Evolutionary conservation across 2,888 invertebrate genomes (phyloP), one percentile per base, ranked within the genome.

Genomic region (Nesidiocoris tenuis): DNA sequence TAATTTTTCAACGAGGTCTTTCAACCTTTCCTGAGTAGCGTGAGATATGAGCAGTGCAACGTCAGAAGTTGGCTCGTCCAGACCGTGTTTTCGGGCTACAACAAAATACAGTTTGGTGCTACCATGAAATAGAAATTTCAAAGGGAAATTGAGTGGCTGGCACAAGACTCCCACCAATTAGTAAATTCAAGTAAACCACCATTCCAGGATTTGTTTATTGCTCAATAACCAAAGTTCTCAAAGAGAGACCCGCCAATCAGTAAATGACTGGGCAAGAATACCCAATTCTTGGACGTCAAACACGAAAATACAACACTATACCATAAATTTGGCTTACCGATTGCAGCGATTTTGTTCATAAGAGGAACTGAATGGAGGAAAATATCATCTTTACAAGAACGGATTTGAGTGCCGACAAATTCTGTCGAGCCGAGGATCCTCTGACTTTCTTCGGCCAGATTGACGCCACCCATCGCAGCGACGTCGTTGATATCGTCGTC

Each of bases 381-480:
- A 81, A 90, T 89, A 84, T 97, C 96, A 82, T 98, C 98, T 84
- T 95, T 96, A 85, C 96, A 96, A 0, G 96, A 96, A 79, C 91
- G 84, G 78, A 93, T 92, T 83, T 95, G 94, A 0, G 94, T 92
- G 23, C 95, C 94, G 79, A 95, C 93, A 83, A 94, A 90, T 82
- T 95, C 94, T 1, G 94, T 93, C 17, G 94, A 91, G 16, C 95
- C 95, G 77, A 98, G 87, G 82, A 98, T 98, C 84, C 95, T 90
- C 84, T 96, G 96, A 55, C 94, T 92, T 85, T 98, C 98, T 85
- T 98, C 98, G 0, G 94, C 93, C 81, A 98, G 87, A 86, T 98
- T 98, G 74, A 98, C 98, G 68, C 98, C 98, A 79, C 98, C 98
- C 98, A 98, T 98, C 9, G 98, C 96, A 25, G 98, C 97, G 16